These are phyloP conservation scores for Battus philenor DNA, from an alignment of 1,140 invertebrate genomes.

Conservation along the genomic window DNA sequence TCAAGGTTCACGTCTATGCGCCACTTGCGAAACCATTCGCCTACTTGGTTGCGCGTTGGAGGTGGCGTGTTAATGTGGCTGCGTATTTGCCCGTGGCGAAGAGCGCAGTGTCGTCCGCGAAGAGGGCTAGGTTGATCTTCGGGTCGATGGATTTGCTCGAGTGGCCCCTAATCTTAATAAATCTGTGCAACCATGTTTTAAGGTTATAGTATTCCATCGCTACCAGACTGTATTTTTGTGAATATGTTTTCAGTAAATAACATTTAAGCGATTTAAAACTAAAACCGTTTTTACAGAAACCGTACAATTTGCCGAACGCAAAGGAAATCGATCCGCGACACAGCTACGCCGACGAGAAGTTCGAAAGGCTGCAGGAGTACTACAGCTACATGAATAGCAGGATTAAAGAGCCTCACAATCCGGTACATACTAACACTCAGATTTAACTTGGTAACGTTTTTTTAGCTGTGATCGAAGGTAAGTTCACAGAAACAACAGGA, in stretches of 20 bases:
- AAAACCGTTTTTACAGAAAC: conserved; percentile 34
- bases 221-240: too few species aligned
- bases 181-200: too few species aligned
- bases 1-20: too few species aligned
- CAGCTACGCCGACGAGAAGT: conserved; percentile 59
- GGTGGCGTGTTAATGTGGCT: too few species aligned
- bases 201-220: neutral
- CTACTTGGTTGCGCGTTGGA: too few species aligned
- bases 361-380: conserved; percentile 52
- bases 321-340: conserved; percentile 49
- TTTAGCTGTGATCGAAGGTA: too few species aligned
- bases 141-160: neutral
- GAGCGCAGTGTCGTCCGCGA: too few species aligned
- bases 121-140: neutral
- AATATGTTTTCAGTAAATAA: neutral
- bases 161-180: too few species aligned
- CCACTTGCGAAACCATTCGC: too few species aligned
- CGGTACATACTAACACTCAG: conserved; percentile 45
- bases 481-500: too few species aligned
- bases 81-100: neutral
- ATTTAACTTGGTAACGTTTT: too few species aligned
- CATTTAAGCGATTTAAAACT: neutral
- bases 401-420: conserved; percentile 62
- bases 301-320: conserved; percentile 52
- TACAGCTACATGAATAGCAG: conserved; percentile 50